phyloP scores from a whole-genome alignment of 2,797 vertebrate genomes.

The Tragopan temminckii region DNA sequence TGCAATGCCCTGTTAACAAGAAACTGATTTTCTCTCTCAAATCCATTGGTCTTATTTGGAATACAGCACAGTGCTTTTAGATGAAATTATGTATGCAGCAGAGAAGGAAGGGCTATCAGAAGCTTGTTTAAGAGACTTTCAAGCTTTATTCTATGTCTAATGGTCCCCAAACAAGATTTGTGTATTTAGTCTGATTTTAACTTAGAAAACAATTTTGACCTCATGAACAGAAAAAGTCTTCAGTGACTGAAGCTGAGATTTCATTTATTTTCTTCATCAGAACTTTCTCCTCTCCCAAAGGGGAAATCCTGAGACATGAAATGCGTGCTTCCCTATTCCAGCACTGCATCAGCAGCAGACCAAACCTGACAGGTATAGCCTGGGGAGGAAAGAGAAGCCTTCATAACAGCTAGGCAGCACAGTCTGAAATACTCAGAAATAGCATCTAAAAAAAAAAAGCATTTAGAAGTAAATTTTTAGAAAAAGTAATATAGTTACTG shows the following conservation, averaged over 20 bases:
- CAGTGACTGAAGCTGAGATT: neutral
- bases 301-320: neutral
- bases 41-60: neutral
- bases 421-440: slow-evolving; percentile 31
- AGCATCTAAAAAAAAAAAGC: neutral
- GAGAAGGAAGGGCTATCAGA: neutral
- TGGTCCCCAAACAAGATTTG: neutral
- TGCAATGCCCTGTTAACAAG: neutral
- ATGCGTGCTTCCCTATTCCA: slow-evolving; percentile 31
- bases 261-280: neutral
- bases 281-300: neutral
- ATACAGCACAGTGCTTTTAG: neutral
- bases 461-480: neutral
- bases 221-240: neutral
- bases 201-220: neutral
- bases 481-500: neutral
- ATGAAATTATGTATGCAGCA: neutral
- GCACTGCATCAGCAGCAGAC: slow-evolving; percentile 33
- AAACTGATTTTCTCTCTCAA: neutral
- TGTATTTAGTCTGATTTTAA: neutral
- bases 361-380: slow-evolving; percentile 61
- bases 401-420: slow-evolving; percentile 36
- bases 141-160: neutral
- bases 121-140: neutral
- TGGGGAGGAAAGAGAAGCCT: slow-evolving; percentile 53